A percentile compares a stretch with the other conserved stretches of the same genome.
phyloP scores from a whole-genome alignment of 2,113 vertebrate species.

The Callipepla californica region DNA sequence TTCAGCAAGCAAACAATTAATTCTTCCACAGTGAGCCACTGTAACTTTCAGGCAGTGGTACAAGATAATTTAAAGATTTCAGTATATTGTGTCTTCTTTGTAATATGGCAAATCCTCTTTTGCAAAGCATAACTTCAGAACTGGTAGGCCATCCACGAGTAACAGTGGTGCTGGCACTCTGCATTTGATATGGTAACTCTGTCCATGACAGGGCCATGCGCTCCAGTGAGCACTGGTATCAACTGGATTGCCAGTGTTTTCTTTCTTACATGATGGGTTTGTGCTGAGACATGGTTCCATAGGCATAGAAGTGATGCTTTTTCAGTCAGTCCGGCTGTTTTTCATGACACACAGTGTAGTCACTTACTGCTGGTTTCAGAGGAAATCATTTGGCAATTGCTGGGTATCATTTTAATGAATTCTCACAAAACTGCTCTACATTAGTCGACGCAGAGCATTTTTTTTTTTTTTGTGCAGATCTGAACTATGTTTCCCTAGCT shows the following conservation, averaged over 20 bases:
- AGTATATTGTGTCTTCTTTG: background rate
- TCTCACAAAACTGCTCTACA: rapidly evolving
- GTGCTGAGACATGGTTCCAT: background rate
- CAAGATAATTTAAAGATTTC: background rate
- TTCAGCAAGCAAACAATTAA: background rate
- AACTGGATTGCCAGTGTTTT: background rate
- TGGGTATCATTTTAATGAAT: background rate
- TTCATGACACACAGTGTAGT: background rate
- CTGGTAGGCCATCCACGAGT: background rate
- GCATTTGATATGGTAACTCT: background rate
- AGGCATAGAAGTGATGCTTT: background rate
- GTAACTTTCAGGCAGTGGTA: background rate
- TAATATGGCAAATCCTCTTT: background rate
- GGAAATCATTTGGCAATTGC: background rate
- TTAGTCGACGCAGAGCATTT: background rate
- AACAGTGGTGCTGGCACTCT: background rate
- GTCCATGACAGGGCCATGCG: background rate
- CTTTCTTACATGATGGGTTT: background rate
- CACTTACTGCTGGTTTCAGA: background rate
- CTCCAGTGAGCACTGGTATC: background rate
- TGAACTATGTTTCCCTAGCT: background rate
- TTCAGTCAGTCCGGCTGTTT: background rate
- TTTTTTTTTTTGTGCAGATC: background rate
- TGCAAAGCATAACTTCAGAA: background rate
- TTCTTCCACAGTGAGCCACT: background rate